Conservation (phyloP, 2,888 invertebrate species). For the Oconnorella tubifera region DNA sequence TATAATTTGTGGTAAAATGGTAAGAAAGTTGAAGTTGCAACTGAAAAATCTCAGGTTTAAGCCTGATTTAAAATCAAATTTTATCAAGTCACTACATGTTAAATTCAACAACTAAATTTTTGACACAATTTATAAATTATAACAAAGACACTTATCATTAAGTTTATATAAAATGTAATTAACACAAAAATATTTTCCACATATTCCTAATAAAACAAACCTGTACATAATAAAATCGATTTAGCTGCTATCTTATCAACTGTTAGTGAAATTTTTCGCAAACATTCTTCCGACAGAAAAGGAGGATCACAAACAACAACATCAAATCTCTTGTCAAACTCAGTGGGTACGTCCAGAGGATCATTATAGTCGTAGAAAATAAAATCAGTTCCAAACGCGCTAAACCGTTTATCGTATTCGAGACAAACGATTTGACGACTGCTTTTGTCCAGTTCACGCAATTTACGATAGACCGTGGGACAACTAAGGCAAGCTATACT, state of each 20-base stretch:
- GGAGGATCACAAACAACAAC: constrained; percentile 91
- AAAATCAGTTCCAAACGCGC: constrained; percentile 71
- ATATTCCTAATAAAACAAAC: constrained; percentile 36
- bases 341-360: constrained; percentile 67
- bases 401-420: constrained; percentile 82
- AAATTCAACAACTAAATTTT: too few relatives aligned
- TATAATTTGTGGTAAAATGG: too few relatives aligned
- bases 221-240: constrained; percentile 82
- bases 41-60: too few relatives aligned
- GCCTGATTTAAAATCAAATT: too few relatives aligned
- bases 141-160: too few relatives aligned
- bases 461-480: constrained; percentile 73
- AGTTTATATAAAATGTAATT: too few relatives aligned
- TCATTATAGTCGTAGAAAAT: constrained; percentile 81
- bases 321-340: constrained; percentile 66
- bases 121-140: too few relatives aligned
- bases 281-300: constrained; percentile 86
- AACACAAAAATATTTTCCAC: background rate
- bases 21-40: too few relatives aligned
- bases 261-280: constrained; percentile 75
- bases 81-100: too few relatives aligned
- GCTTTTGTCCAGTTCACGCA: constrained; percentile 44
- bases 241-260: constrained; percentile 71
- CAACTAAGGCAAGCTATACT: constrained; percentile 80
- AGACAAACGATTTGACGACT: constrained; percentile 56